Evolutionary conservation across 2,797 vertebrate species (phyloP), one percentile per base, ranked within the genome.

Genomic region (Enteromius trimaculatus): DNA sequence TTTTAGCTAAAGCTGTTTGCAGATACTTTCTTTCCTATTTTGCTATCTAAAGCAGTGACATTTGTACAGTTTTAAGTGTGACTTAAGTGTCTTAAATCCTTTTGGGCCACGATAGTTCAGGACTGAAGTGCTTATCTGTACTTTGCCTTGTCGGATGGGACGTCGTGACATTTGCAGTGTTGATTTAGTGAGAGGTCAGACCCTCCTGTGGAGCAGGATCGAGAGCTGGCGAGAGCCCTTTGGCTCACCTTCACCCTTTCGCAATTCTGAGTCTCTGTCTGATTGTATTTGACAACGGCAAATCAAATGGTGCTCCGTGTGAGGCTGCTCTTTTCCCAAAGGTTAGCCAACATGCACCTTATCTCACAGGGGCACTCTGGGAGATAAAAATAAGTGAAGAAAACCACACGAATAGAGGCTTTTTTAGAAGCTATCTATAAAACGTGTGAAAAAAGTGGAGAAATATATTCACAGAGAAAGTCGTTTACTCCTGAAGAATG

Each of bases 291-390:
- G 88, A 79, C 44, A n/a, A 86, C 83, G 85, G 80, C 76, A 81
- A 86, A 84, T 88, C 85, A 89, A 92, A 91, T 6, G 71, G 77
- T 89, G 80, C 0, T 72, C 81, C 80, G 58, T 53, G 75, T 26
- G 79, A 70, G 85, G 89, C 90, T 84, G 71, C 58, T 86, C 88
- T 83, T 76, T 85, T 88, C 84, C 78, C 83, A 92, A 90, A 89
- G 84, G 89, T 90, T 90, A 93, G 60, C 81, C 86, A 80, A 85
- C 72, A 77, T 76, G 49, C 77, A 87, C 78, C 88, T 88, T 88
- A 89, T 86, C 87, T 93, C 87, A 91, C 88, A 79, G 47, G 17
- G 26, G 42, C 39, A 68, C 66, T 58, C 34, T 5, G 44, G n/a
- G 49, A 85, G 16, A 68, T 64, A 19, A 70, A 19, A 39, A 69